Evolutionary conservation across 2,888 invertebrate genomes (phyloP), one percentile per base, ranked within the genome.

Genomic region (Apodemia hepburni): DNA sequence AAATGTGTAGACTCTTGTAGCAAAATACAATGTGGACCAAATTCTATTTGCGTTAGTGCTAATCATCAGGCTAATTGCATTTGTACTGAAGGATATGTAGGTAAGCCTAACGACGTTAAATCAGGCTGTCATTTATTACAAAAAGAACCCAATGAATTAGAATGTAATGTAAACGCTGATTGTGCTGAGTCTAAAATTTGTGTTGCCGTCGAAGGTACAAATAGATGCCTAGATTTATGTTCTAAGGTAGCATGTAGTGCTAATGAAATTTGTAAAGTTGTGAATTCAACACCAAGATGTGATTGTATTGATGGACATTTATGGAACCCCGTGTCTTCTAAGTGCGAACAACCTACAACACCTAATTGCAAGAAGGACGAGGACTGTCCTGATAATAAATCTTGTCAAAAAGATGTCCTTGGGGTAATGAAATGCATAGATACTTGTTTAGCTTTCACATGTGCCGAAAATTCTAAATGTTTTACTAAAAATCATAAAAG

Each of bases 1-100:
- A 96, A 96, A 82, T 98, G 97, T 81, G 94, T 97, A 3, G 97
- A 97, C 78, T 96, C 96, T 0, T 98, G 98, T 76, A 95, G 95
- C 68, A 97, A 97, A 85, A 92, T 96, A 42, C 97, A 97, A 74
- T 98, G 98, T 78, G 98, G 98, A 12, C 97, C 97, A 0, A 98
- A 98, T 81, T 97, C 98, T 3, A 83, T 97, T 0, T 98, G 98
- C 78, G 94, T 97, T 8, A 95, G 96, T 17, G 95, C 96, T 74
- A 95, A 95, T 75, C 98, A 98, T 81, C 93, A 96, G 67, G 96
- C 97, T 0, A 94, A 96, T 42, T 98, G 98, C 77, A 95, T 97
- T 66, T 98, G 98, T 77, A 93, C 95, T 29, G 95, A 97, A 67
- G 97, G 96, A 0, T 97, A 94, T 78, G 86, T 92, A 61, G 98